These are phyloP conservation scores for Solen grandis DNA, from an alignment of 1,140 invertebrate species.

Conservation along the genomic window DNA sequence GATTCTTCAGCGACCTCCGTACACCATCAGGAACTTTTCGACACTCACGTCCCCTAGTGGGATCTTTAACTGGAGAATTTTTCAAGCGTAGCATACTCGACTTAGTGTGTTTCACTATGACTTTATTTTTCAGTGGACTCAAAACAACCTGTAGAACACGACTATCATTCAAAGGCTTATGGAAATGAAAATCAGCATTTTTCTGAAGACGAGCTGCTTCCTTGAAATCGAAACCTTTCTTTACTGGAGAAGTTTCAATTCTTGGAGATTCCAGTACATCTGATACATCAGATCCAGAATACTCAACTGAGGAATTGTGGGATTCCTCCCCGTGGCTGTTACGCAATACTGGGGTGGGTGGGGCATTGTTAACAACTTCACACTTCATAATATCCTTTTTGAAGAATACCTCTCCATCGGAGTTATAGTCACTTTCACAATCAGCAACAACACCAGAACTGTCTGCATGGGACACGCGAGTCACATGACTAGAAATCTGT, in stretches of 20 bases:
- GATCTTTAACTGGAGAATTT: constrained; percentile 61
- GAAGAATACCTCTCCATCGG: constrained; percentile 36
- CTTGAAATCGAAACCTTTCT: constrained; percentile 29
- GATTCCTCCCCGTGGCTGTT: too few relatives aligned
- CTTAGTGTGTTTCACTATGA: constrained; percentile 67
- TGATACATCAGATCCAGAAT: constrained; percentile 19
- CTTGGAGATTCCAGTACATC: constrained; percentile 1
- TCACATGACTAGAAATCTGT: neutral
- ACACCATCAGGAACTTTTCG: constrained; percentile 5
- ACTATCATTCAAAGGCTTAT: constrained; percentile 53
- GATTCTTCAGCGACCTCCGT: constrained; percentile 1
- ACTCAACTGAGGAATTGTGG: constrained; percentile 28
- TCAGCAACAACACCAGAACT: constrained; percentile 46
- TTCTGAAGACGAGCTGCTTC: constrained; percentile 31
- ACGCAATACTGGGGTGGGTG: too few relatives aligned
- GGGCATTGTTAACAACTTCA: too few relatives aligned
- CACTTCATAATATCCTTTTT: neutral
- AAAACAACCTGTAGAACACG: constrained; percentile 67
- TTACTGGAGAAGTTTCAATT: neutral
- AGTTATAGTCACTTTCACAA: constrained; percentile 47
- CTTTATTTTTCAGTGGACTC: constrained; percentile 64
- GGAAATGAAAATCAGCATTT: constrained; percentile 12
- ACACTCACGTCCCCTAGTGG: constrained; percentile 47
- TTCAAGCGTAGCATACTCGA: constrained; percentile 68
- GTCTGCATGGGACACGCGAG: neutral